Percentiles rank a stretch among this genome's conserved stretches.
Evolutionary conservation across 2,797 vertebrate genomes (phyloP).

Genomic region (Natrix natrix): DNA sequence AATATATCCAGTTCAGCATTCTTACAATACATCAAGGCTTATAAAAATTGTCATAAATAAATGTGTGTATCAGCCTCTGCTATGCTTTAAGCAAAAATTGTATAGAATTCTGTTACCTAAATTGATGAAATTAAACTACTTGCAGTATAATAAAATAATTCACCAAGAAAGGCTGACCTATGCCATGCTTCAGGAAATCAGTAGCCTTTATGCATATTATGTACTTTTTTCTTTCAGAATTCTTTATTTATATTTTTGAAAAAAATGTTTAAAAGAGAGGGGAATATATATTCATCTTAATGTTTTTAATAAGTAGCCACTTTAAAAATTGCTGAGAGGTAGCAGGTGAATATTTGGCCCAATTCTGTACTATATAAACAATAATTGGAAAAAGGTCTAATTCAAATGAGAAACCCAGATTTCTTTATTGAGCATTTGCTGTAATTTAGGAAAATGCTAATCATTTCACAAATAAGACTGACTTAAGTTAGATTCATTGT

Average conservation of each 20-base stretch:
- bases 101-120: constrained; percentile 16
- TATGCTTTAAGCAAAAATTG: background rate
- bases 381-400: background rate
- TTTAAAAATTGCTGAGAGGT: background rate
- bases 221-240: background rate
- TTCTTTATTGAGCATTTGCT: background rate
- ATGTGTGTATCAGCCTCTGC: background rate
- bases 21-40: background rate
- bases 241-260: background rate
- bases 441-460: background rate
- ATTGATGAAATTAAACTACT: constrained; percentile 3
- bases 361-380: rapidly evolving
- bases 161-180: background rate
- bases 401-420: background rate
- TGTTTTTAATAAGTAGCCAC: background rate
- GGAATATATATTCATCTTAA: background rate
- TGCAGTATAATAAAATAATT: constrained; percentile 8
- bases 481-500: background rate
- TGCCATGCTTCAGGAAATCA: background rate
- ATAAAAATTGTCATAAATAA: background rate
- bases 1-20: background rate
- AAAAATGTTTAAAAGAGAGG: background rate
- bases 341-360: rapidly evolving
- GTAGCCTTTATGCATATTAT: background rate
- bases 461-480: background rate